phyloP scores from a whole-genome alignment of 2,888 invertebrate genomes.

The Eulithis prunata region DNA sequence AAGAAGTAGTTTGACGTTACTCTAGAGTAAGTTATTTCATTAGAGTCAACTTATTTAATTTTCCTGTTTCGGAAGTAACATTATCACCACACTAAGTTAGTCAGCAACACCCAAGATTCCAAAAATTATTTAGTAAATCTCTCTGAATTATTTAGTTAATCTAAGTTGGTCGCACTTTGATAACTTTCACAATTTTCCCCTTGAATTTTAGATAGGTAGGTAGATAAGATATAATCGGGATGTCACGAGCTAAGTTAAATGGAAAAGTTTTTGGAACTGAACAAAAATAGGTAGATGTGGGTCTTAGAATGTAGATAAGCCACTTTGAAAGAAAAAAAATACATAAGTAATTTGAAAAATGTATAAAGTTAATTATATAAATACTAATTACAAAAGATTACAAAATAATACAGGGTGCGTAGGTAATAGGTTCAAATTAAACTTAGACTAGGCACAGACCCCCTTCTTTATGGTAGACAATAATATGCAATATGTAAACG shows the following conservation, averaged over 20 bases:
- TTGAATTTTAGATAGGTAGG: slow-evolving; percentile 51
- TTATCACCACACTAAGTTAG: slow-evolving; percentile 1
- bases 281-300: slow-evolving; percentile 12
- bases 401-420: no score
- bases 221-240: slow-evolving; percentile 65
- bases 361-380: no score
- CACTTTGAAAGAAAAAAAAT: no score
- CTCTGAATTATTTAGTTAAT: slow-evolving; percentile 49
- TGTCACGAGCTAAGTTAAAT: slow-evolving; percentile 73
- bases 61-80: background rate
- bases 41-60: background rate
- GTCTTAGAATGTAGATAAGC: background rate
- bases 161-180: slow-evolving; percentile 55
- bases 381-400: no score
- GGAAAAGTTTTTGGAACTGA: slow-evolving; percentile 67
- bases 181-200: slow-evolving; percentile 50
- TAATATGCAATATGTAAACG: no score
- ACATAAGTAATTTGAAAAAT: no score
- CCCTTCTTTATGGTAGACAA: no score
- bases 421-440: no score
- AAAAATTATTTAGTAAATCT: slow-evolving; percentile 36
- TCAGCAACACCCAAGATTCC: slow-evolving; percentile 21
- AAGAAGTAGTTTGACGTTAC: no score
- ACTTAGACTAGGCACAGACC: no score
- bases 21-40: no score